Conservation (phyloP, 1,140 invertebrate genomes). For the Philotrypesis tridentata region DNA sequence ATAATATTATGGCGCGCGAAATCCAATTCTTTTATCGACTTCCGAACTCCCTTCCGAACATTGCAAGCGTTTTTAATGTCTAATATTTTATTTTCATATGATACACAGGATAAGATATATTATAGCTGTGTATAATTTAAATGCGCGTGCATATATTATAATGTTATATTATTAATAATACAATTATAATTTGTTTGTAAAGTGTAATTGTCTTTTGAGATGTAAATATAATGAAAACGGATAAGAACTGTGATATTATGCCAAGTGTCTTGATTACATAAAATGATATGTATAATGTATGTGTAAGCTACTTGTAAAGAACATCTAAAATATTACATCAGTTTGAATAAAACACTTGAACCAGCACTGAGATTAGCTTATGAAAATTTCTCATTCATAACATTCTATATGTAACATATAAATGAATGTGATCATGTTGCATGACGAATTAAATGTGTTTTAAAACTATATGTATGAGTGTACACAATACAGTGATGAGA, state of each 20-base stretch:
- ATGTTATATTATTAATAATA: not conserved
- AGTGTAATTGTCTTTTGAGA: not conserved
- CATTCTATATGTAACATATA: conserved; percentile 35
- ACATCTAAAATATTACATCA: conserved; percentile 14
- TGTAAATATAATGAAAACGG: conserved; percentile 16
- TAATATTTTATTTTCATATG: too few relatives aligned
- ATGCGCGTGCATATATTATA: conserved; percentile 4
- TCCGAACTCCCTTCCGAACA: too few relatives aligned
- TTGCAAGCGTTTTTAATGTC: too few relatives aligned
- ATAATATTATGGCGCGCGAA: too few relatives aligned
- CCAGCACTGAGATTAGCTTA: conserved; percentile 1
- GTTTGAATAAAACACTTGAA: conserved; percentile 21
- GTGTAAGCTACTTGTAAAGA: conserved; percentile 10
- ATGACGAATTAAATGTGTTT: conserved; percentile 26
- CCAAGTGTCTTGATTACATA: not conserved
- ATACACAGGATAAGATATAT: too few relatives aligned
- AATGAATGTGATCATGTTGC: conserved; percentile 29
- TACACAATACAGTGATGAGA: conserved; percentile 15
- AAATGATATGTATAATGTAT: not conserved
- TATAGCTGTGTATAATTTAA: not conserved
- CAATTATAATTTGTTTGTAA: not conserved
- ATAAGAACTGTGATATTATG: not conserved
- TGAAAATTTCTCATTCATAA: conserved; percentile 17
- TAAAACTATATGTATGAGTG: conserved; percentile 13
- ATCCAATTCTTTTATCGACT: too few relatives aligned